These are phyloP conservation scores for Drosophila gunungcola DNA, from an alignment of 1,140 invertebrate species.

Conservation along the genomic window DNA sequence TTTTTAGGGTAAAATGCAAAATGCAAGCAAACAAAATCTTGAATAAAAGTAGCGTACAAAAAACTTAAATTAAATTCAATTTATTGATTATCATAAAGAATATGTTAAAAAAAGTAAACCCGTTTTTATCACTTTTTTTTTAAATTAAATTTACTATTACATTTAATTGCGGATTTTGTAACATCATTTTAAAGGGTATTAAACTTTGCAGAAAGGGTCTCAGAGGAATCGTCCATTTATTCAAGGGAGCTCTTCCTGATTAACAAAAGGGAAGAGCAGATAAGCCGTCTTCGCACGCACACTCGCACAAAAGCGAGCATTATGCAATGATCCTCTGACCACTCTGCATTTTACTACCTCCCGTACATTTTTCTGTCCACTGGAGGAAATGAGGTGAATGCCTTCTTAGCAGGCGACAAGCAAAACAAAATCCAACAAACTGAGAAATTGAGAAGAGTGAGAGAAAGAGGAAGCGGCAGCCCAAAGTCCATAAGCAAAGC, in stretches of 20 bases:
- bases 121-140: too few species aligned
- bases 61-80: too few species aligned
- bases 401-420: slow-evolving; percentile 67
- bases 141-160: too few species aligned
- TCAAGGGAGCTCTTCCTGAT: not conserved
- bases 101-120: too few species aligned
- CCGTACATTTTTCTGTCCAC: slow-evolving; percentile 10
- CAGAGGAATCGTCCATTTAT: not conserved
- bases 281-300: slow-evolving; percentile 11
- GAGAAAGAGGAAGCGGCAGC: slow-evolving; percentile 24
- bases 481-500: slow-evolving; percentile 50
- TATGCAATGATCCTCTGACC: slow-evolving; percentile 42
- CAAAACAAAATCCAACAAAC: slow-evolving; percentile 30
- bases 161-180: too few species aligned
- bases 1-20: too few species aligned
- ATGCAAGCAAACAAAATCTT: too few species aligned
- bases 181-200: too few species aligned
- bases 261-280: slow-evolving; percentile 4
- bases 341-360: not conserved
- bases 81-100: too few species aligned
- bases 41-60: too few species aligned
- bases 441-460: slow-evolving; percentile 8
- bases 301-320: slow-evolving; percentile 1
- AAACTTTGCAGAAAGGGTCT: not conserved
- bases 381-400: slow-evolving; percentile 71